phyloP scores from a whole-genome alignment of 2,113 vertebrate genomes.

The Aldabrachelys gigantea region DNA sequence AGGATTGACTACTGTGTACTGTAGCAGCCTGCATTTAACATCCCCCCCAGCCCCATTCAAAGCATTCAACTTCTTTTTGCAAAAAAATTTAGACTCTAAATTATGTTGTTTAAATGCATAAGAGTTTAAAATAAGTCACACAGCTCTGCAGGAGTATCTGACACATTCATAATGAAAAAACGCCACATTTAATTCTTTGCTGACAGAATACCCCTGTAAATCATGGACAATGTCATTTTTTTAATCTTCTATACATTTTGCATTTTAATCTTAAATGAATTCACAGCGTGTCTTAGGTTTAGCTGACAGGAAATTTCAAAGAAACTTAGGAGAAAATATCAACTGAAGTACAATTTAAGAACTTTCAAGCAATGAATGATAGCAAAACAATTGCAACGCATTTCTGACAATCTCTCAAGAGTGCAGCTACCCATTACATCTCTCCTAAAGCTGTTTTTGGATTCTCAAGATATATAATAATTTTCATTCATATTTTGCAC shows the following conservation, averaged over 20 bases:
- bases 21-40: constrained; percentile 60
- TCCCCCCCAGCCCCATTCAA: constrained; percentile 42
- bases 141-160: constrained; percentile 57
- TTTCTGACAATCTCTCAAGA: neutral
- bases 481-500: neutral
- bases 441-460: neutral
- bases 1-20: neutral
- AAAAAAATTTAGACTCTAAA: constrained; percentile 66
- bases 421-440: neutral
- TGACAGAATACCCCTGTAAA: constrained; percentile 61
- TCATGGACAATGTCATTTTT: constrained; percentile 66
- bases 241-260: constrained; percentile 61
- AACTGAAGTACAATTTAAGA: constrained; percentile 22
- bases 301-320: constrained; percentile 58
- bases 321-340: constrained; percentile 41
- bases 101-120: constrained; percentile 80
- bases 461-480: neutral
- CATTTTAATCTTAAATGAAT: constrained; percentile 68
- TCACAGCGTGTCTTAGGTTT: constrained; percentile 32
- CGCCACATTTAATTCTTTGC: constrained; percentile 64
- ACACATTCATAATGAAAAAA: constrained; percentile 74
- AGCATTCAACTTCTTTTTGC: constrained; percentile 60
- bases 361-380: constrained; percentile 1
- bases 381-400: neutral
- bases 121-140: constrained; percentile 75